Evolutionary conservation across 2,797 vertebrate genomes (phyloP), one percentile per base, ranked within the genome.

Genomic region (Oryzias dopingdopingensis): DNA sequence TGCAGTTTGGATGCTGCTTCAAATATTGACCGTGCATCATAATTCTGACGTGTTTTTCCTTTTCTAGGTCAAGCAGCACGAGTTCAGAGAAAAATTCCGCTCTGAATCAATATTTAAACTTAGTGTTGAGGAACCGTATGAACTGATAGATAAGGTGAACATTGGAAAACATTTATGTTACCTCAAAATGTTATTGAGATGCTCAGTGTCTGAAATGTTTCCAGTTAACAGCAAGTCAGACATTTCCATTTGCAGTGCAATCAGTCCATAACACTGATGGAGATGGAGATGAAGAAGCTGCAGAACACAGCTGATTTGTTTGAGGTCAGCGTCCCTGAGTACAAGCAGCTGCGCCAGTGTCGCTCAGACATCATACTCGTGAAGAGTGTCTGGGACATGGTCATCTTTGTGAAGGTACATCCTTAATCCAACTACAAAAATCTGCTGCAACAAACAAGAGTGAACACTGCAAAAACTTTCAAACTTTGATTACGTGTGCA

Each of bases 31-130:
- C 49, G 52, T 45, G 20, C 42, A 74, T 55, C 6, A 42, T 56
- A 2, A 64, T 52, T 72, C 26, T 62, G 44, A 17, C 17, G 6
- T 42, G 10, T 55, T 64, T 40, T 62, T 4, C 6, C 15, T 73
- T 89, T 91, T 45, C 81, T 67, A 92, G 89, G 86, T 94, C 65
- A 93, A 93, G 74, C 91, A 92, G 70, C 78, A 90, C 59, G 88
- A 93, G 45, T 93, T 94, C 83, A 91, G 93, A 87, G 95, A 93
- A 56, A 80, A 75, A 49, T 94, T 93, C 81, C 83, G 84, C 48
- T 85, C 84, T 14, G 92, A 93, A 70, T 52, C 81, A 16, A 84
- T 93, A 74, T 93, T 92, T 82, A 88, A 53, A 47, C 88, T 89
- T 72, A 81, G 64, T 68, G 77, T 82, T 75, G 66, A 88, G 59